Base-by-base conservation (phyloP, 92 coral and sea anemone species). In the Galaxea fascicularis region DNA sequence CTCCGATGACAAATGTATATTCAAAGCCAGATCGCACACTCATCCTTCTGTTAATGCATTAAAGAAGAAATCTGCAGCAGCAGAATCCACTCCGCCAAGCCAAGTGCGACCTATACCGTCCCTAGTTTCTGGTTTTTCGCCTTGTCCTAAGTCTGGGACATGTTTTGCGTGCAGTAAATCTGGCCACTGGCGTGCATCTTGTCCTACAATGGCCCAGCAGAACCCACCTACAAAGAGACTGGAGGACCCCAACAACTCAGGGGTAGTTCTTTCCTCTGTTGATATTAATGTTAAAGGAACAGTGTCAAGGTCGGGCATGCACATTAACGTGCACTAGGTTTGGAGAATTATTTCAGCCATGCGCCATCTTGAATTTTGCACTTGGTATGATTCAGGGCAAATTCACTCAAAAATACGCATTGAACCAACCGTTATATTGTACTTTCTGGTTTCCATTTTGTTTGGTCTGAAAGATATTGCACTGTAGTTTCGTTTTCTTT, bases 141-240 rank as follows among this genome's bases (percentile, higher is more conserved):
- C 73, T 67, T 27, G 77, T n/a, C 85, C 77, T 25, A 69, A 81
- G 28, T 21, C 76, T 28, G 83, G 83, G 69, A 85, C 71, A 62
- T 85, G 89, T 85, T 86, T 86, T 78, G 85, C 90, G 16, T 86
- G 89, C 10, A 85, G 89, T 27, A 78, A 79, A 30, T 75, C 62
- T 68, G 85, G 89, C 46, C 89, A 77, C 76, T 86, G 79, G 85
- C 58, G 85, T 13, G 84, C 89, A 62, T 77, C 84, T 26, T 85
- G 89, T 59, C 85, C 79, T 0, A 56, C 73, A 47, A 85, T 85
- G 74, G 83, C 56, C 77, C 67, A 77, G 51, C 77, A 35, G 84
- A 57, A 65, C 57, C 25, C 83, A 4, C 8, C 76, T 51, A 5
- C 78, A 70, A 52, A 81, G 53, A 69, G 77, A 51, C 86, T 85